Evolutionary conservation across 2,797 vertebrate species (phyloP), one percentile per base, ranked within the genome.

Genomic region (Enteromius treurensis): DNA sequence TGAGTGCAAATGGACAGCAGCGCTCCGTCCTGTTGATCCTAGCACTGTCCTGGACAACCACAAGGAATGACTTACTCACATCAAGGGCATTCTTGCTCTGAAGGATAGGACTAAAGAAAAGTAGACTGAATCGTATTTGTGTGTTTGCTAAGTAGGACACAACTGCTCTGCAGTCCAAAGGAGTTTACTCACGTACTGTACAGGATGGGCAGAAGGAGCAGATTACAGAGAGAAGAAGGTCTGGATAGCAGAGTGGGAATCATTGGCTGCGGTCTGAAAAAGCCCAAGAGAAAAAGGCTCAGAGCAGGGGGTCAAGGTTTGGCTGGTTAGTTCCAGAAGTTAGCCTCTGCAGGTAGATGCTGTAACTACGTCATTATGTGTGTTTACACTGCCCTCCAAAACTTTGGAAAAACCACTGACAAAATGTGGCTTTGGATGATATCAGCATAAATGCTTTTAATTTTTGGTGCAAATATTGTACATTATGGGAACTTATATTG

Each of bases 51-150:
- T 7, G 13, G 73, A 64, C 19, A 47, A 60, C 53, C 79, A 60
- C 23, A 71, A 60, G 68, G 37, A 80, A 71, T 60, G 7, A 71
- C 37, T 80, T 80, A 81, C 51, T 21, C 14, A 45, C 55, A 73
- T 73, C 79, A 81, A 81, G 73, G 53, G 15, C 55, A 73, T 49
- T 37, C 79, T 26, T 23, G 58, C 55, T 73, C 69, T 81, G 19
- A 71, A 71, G 19, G 40, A 81, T 0, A 1, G 53, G 40, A 81
- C 62, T 23, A 64, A 49, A 37, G 26, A 73, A 34, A 62, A 62
- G 69, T 62, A 47, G 68, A 73, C 79, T 81, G 68, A 68, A 81
- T 62, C 40, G 17, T 73, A 81, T 81, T 62, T 81, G 53, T 60
- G 42, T 80, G 53, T 71, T 71, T 29, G 49, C 1, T 29, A 80